Evolutionary conservation across 1,140 invertebrate species (phyloP), one percentile per base, ranked within the genome.

Genomic region (Procambarus virginalis): DNA sequence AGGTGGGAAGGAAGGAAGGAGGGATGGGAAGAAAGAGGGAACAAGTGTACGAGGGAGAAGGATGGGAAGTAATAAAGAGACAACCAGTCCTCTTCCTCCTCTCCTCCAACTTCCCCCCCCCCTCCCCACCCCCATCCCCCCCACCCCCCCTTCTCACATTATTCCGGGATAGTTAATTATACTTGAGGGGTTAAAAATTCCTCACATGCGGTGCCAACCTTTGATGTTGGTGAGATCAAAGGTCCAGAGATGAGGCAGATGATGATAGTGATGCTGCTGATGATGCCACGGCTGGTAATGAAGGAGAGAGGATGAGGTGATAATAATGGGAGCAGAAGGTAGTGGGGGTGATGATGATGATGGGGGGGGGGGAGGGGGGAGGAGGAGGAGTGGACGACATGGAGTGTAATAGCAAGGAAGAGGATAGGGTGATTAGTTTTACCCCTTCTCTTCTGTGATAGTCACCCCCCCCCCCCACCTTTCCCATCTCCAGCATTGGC

Each of bases 151-250:
- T 22, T n/a, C 68, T 49, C 5, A 70, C 60, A 84, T 68, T 68
- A 64, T 68, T 60, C 80, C 34, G 34, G 58, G 58, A 9, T 45
- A 82, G 60, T 64, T 68, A 68, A 68, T 82, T 64, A 82, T 64
- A 34, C 55, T 60, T 5, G 22, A n/a, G 80, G 60, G 80, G 22
- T 45, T 60, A 58, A 51, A 58, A 76, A 75, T 17, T 80, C 78
- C 49, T 80, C 51, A 34, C 49, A 34, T 80, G 49, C 48, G 78
- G 48, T 49, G 45, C 14, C 20, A 80, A 49, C 78, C 78, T 80
- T 51, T 80, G 78, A 80, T 80, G 78, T 49, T 51, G 10, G 12
- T 5, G 10, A 55, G 48, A 55, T 55, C 48, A 51, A 80, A 58
- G 48, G 6, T 46, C n/a, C 34, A 55, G 48, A 55, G 51, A 55